Evolutionary conservation across 2,113 vertebrate species (phyloP).

Genomic region (Rhinichthys klamathensis): DNA sequence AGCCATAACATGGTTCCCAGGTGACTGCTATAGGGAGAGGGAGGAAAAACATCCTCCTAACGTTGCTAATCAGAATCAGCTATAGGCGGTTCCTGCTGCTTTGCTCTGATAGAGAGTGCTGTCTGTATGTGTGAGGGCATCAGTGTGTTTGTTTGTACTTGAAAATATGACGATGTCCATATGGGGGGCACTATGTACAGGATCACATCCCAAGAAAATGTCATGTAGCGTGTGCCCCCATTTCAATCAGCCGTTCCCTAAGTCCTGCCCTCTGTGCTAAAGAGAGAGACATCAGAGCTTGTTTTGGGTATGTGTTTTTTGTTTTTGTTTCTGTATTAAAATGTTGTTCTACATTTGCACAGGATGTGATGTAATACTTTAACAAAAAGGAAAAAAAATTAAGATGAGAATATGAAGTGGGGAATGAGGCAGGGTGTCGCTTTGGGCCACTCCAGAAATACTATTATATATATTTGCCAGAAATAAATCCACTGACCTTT

Average conservation of each 20-base stretch:
- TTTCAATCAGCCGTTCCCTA: background rate
- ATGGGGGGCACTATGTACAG: background rate
- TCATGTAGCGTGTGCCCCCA: background rate
- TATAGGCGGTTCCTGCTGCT: slow-evolving; percentile 62
- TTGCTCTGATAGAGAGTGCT: slow-evolving; percentile 29
- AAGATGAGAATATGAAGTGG: slow-evolving; percentile 36
- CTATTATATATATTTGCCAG: slow-evolving; percentile 64
- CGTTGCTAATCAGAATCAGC: slow-evolving; percentile 66
- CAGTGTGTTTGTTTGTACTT: slow-evolving; percentile 13
- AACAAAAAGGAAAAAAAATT: slow-evolving; percentile 62
- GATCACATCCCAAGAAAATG: background rate
- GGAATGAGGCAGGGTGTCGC: slow-evolving; percentile 62
- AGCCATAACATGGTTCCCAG: slow-evolving; percentile 68
- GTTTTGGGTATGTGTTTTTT: background rate
- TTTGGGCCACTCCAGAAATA: slow-evolving; percentile 62
- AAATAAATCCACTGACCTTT: slow-evolving; percentile 71
- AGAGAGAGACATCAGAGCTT: background rate
- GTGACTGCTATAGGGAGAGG: slow-evolving; percentile 53
- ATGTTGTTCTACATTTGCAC: background rate
- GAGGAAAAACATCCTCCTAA: slow-evolving; percentile 50
- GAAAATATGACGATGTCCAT: background rate
- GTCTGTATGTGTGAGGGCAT: slow-evolving; percentile 11
- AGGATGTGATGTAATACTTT: slow-evolving; percentile 63
- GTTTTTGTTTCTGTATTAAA: too few species aligned
- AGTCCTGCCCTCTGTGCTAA: background rate